Percentiles rank a stretch among this genome's conserved stretches.
Conservation (phyloP, 2,113 vertebrate species). For the Thunnus thynnus region DNA sequence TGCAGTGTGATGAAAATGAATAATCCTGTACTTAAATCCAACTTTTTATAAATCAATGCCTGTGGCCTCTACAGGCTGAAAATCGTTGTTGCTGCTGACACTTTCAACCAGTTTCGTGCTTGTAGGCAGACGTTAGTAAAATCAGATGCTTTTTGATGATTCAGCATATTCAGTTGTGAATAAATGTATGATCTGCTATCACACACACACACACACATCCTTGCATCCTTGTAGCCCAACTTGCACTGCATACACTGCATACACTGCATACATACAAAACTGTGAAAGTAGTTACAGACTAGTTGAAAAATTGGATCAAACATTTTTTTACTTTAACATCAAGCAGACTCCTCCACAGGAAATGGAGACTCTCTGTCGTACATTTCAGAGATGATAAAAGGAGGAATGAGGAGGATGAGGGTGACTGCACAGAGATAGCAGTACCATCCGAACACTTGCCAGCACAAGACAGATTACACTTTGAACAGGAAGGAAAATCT, state of each 20-base stretch:
- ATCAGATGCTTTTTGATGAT: background rate
- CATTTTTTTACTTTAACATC: no score
- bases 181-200: no score
- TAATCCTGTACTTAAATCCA: no score
- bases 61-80: background rate
- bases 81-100: background rate
- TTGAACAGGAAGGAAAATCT: conserved; percentile 36
- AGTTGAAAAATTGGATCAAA: no score
- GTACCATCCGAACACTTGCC: background rate
- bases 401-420: background rate
- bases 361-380: background rate
- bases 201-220: no score
- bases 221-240: no score
- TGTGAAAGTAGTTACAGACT: no score
- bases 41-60: no score
- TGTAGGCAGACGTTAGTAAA: background rate
- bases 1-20: background rate
- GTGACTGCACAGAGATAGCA: background rate
- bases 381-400: conserved; percentile 1
- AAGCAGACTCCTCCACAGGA: background rate
- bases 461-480: conserved; percentile 47
- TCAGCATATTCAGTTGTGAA: no score
- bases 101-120: background rate
- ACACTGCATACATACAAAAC: no score
- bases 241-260: no score